Evolutionary conservation across 1,140 invertebrate genomes (phyloP).

Genomic region (Araneus ventricosus): DNA sequence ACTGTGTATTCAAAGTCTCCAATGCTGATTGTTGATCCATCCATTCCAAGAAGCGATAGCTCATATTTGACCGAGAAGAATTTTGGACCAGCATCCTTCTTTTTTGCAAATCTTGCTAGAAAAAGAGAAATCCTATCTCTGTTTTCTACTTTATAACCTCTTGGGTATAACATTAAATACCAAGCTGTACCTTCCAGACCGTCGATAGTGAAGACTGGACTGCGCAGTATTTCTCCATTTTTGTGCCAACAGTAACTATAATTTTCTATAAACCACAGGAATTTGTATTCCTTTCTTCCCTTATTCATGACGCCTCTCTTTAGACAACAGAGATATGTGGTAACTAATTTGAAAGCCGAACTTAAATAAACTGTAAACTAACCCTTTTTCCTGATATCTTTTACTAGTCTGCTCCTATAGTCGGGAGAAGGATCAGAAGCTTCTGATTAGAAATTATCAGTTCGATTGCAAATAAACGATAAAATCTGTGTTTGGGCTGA

Average conservation of each 20-base stretch:
- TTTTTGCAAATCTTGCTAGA: neutral
- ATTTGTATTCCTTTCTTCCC: neutral
- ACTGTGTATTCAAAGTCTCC: rapidly evolving
- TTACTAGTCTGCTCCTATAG: too few relatives aligned
- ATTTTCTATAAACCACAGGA: neutral
- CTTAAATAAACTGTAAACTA: too few relatives aligned
- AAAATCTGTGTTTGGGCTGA: too few relatives aligned
- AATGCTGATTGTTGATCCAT: neutral
- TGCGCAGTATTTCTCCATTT: neutral
- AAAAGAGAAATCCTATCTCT: neutral
- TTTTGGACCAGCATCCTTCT: neutral
- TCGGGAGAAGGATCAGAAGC: too few relatives aligned
- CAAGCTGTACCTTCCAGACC: neutral
- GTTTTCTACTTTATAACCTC: neutral
- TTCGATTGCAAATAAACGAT: too few relatives aligned
- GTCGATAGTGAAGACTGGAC: neutral
- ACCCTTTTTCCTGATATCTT: too few relatives aligned
- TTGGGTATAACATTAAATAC: neutral
- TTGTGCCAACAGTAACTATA: neutral
- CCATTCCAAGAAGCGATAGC: neutral
- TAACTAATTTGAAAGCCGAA: too few relatives aligned
- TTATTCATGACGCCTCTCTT: neutral
- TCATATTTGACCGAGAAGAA: neutral
- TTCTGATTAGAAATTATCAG: too few relatives aligned
- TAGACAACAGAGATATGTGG: too few relatives aligned